A percentile compares a stretch with the other conserved stretches of the same genome.
phyloP scores from a whole-genome alignment of 2,888 invertebrate species.

The Drosophila mimica region DNA sequence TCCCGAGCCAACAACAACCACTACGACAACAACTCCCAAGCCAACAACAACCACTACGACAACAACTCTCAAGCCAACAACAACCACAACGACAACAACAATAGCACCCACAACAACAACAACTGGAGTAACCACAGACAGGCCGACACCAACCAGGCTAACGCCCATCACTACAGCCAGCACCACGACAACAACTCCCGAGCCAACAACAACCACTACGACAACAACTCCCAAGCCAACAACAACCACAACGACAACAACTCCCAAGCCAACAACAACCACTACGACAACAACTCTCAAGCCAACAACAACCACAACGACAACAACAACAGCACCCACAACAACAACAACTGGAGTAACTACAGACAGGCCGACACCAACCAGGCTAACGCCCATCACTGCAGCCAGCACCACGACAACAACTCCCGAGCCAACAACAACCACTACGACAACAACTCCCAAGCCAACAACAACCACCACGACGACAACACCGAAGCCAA shows the following conservation, averaged over 20 bases:
- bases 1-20: background rate
- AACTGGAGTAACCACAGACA: background rate
- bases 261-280: background rate
- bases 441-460: background rate
- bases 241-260: constrained; percentile 19
- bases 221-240: constrained; percentile 3
- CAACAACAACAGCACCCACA: constrained; percentile 10
- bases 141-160: constrained; percentile 1
- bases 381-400: background rate
- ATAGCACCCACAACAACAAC: too few species aligned
- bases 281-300: constrained; percentile 15
- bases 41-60: background rate
- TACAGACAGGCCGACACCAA: background rate
- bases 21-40: background rate
- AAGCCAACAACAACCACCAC: constrained; percentile 4
- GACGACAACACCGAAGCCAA: background rate
- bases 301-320: constrained; percentile 7
- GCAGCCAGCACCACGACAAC: constrained; percentile 1
- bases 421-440: constrained; percentile 3
- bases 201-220: background rate
- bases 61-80: background rate
- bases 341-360: constrained; percentile 10
- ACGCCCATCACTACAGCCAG: background rate
- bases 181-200: constrained; percentile 11
- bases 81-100: too few species aligned